These are phyloP conservation scores for Takifugu bimaculatus DNA, from an alignment of 2,113 vertebrate species.

Conservation along the genomic window DNA sequence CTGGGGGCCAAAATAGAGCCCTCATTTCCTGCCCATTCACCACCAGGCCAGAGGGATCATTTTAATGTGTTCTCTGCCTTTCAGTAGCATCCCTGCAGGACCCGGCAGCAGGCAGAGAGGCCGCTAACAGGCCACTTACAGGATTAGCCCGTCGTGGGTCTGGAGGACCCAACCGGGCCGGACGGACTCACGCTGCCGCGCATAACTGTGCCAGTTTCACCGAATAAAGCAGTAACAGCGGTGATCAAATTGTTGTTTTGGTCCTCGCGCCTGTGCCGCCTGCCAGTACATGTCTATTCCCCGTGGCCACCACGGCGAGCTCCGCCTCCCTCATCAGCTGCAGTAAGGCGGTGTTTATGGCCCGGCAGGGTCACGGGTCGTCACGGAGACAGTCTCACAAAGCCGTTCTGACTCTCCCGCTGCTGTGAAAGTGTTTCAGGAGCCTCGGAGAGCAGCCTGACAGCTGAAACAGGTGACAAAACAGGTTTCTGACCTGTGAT, in stretches of 20 bases:
- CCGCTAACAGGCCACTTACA: slow-evolving; percentile 54
- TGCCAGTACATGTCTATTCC: slow-evolving; percentile 33
- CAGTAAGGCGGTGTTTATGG: slow-evolving; percentile 49
- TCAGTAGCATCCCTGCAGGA: slow-evolving; percentile 17
- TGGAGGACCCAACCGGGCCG: neutral
- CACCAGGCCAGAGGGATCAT: too few species aligned
- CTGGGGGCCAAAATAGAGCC: slow-evolving; percentile 2
- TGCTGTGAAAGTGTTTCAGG: neutral
- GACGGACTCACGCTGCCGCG: slow-evolving; percentile 1
- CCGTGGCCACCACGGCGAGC: slow-evolving; percentile 15
- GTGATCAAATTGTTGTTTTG: slow-evolving; percentile 10
- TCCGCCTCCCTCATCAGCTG: slow-evolving; percentile 25
- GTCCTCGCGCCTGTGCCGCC: slow-evolving; percentile 16
- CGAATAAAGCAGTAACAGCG: slow-evolving; percentile 23
- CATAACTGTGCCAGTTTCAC: slow-evolving; percentile 25
- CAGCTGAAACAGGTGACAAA: too few species aligned
- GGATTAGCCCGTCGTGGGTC: slow-evolving; percentile 54
- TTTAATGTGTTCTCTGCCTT: too few species aligned
- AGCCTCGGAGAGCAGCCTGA: too few species aligned
- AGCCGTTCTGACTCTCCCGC: slow-evolving; percentile 45
- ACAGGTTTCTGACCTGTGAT: too few species aligned
- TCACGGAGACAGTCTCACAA: slow-evolving; percentile 51
- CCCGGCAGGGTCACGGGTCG: slow-evolving; percentile 47
- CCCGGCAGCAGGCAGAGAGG: slow-evolving; percentile 24
- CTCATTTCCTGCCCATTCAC: neutral